These are phyloP conservation scores for Halcyon smyrnensis DNA, from an alignment of 2,797 vertebrate species.

Conservation along the genomic window DNA sequence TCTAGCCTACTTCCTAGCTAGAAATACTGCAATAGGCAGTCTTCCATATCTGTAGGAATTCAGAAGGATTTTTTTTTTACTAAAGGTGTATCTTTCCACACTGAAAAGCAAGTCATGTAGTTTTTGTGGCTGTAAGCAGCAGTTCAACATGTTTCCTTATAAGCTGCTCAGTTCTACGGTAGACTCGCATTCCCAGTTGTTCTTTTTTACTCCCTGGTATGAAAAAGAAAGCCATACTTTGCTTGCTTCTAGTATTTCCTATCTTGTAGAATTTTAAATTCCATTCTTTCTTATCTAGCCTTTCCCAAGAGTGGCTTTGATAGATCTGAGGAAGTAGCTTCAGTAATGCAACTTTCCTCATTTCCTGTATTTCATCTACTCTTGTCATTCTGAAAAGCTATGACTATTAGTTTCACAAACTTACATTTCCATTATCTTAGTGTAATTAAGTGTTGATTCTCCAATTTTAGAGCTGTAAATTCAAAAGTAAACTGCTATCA, in stretches of 20 bases:
- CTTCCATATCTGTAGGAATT: background rate
- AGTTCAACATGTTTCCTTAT: background rate
- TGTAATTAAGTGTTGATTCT: background rate
- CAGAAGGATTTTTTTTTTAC: background rate
- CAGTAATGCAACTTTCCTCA: background rate
- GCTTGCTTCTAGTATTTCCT: background rate
- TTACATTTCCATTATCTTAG: background rate
- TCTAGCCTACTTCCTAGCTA: background rate
- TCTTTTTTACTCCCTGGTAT: background rate
- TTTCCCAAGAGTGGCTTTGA: background rate
- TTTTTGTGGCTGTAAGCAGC: background rate
- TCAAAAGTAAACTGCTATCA: background rate
- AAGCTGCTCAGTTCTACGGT: background rate
- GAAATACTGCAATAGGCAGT: background rate
- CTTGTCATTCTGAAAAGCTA: background rate
- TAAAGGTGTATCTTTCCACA: background rate
- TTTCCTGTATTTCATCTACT: slow-evolving; percentile 7
- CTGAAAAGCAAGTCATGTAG: background rate
- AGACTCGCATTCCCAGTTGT: background rate
- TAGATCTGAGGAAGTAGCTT: slow-evolving; percentile 2
- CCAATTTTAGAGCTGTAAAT: background rate
- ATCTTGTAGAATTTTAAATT: background rate
- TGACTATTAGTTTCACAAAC: background rate
- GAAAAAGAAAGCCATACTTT: background rate
- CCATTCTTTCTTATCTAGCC: background rate